Conservation (phyloP, 1,140 invertebrate species). For the Philopotamus ludificatus region DNA sequence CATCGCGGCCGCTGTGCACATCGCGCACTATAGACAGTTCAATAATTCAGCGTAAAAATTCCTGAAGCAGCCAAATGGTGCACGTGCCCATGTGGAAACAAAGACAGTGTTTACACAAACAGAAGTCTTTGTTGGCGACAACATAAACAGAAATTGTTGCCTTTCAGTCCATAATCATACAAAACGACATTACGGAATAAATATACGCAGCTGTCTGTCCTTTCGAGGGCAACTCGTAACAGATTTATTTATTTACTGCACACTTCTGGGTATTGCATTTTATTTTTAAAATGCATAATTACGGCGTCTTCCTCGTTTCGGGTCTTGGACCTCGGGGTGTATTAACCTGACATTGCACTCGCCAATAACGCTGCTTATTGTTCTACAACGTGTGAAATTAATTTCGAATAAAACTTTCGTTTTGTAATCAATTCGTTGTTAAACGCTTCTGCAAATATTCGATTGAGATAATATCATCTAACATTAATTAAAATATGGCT, state of each 20-base stretch:
- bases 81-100: slow-evolving; percentile 1
- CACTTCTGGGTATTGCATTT: neutral
- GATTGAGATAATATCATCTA: too few relatives aligned
- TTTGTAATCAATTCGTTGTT: slow-evolving; percentile 1
- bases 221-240: neutral
- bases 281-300: neutral
- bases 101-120: slow-evolving; percentile 24
- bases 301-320: neutral
- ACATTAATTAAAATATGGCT: too few relatives aligned
- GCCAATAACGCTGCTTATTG: too few relatives aligned
- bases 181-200: slow-evolving; percentile 3
- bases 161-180: neutral
- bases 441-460: too few relatives aligned
- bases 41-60: too few relatives aligned
- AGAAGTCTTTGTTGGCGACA: slow-evolving; percentile 11
- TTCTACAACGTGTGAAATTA: too few relatives aligned
- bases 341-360: too few relatives aligned
- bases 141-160: neutral
- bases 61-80: slow-evolving; percentile 8
- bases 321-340: too few relatives aligned
- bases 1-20: too few relatives aligned
- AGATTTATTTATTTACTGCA: neutral
- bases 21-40: too few relatives aligned
- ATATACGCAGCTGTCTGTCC: neutral
- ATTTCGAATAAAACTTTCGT: neutral